Evolutionary conservation across 2,113 vertebrate species (phyloP).

Genomic region (Salvator merianae): DNA sequence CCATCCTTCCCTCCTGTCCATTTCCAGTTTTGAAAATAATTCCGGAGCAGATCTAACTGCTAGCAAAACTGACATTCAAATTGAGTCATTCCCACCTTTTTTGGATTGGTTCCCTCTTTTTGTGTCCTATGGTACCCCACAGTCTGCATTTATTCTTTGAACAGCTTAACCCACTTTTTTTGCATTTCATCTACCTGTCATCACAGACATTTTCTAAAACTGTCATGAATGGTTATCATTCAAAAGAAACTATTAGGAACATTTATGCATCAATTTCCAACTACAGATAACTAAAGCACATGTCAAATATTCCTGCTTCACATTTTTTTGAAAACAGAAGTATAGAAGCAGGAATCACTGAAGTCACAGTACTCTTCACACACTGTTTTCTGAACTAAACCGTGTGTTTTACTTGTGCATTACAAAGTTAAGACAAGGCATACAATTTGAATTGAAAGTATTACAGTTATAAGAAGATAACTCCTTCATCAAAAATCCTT

Average conservation of each 20-base stretch:
- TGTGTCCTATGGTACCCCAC: constrained; percentile 44
- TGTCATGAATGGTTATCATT: constrained; percentile 42
- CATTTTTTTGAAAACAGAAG: neutral
- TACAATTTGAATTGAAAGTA: neutral
- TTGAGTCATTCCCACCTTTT: constrained; percentile 50
- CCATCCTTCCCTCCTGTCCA: constrained; percentile 8
- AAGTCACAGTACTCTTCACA: neutral
- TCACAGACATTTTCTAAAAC: constrained; percentile 58
- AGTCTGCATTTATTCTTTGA: constrained; percentile 61
- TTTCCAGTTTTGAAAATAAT: constrained; percentile 43
- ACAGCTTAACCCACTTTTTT: constrained; percentile 50
- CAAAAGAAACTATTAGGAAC: constrained; percentile 36
- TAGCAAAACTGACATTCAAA: constrained; percentile 33
- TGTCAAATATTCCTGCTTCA: neutral
- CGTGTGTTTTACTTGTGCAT: neutral
- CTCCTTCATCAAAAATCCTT: neutral
- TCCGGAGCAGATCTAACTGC: constrained; percentile 42
- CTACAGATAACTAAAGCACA: constrained; percentile 22
- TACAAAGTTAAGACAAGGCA: neutral
- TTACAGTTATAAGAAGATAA: neutral
- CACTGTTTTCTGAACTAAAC: neutral
- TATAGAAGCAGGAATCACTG: neutral
- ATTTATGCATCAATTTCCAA: constrained; percentile 42
- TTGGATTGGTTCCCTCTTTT: constrained; percentile 30
- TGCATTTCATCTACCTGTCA: constrained; percentile 64